These are phyloP conservation scores for Tetramorium bicarinatum DNA, from an alignment of 2,888 invertebrate genomes.

Conservation along the genomic window DNA sequence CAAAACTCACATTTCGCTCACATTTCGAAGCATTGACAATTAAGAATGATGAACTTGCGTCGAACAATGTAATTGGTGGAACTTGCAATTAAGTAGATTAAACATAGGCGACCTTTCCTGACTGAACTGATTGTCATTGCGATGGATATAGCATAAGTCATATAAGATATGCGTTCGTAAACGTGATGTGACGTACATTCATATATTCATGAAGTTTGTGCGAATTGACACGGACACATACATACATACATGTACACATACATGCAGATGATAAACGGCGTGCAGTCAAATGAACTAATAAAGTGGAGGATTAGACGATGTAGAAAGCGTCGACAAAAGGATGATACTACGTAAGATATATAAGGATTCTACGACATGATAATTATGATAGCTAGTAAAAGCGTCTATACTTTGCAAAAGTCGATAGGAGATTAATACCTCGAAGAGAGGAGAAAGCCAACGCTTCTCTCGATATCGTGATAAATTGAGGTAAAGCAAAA, in stretches of 20 bases:
- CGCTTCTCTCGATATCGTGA: constrained; percentile 15
- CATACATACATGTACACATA: background rate
- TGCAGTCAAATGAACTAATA: constrained; percentile 32
- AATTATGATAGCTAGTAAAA: constrained; percentile 14
- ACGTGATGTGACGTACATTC: constrained; percentile 21
- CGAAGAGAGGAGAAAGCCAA: background rate
- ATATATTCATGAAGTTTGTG: constrained; percentile 24
- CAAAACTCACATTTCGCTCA: background rate
- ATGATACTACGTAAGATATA: background rate
- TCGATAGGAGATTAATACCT: constrained; percentile 36
- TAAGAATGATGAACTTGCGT: constrained; percentile 1
- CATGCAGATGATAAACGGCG: constrained; percentile 12
- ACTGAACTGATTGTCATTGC: constrained; percentile 14
- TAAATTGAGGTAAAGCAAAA: constrained; percentile 24
- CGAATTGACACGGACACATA: constrained; percentile 12
- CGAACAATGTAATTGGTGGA: background rate
- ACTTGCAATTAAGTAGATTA: constrained; percentile 22
- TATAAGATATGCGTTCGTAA: constrained; percentile 6
- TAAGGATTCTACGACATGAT: background rate
- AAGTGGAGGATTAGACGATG: constrained; percentile 32
- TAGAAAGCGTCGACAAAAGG: constrained; percentile 4
- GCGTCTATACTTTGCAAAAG: background rate
- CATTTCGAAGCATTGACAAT: background rate
- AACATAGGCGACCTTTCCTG: background rate
- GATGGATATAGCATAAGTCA: constrained; percentile 8